These are phyloP conservation scores for Balanococcus diminutus DNA, from an alignment of 2,888 invertebrate species.

Conservation along the genomic window DNA sequence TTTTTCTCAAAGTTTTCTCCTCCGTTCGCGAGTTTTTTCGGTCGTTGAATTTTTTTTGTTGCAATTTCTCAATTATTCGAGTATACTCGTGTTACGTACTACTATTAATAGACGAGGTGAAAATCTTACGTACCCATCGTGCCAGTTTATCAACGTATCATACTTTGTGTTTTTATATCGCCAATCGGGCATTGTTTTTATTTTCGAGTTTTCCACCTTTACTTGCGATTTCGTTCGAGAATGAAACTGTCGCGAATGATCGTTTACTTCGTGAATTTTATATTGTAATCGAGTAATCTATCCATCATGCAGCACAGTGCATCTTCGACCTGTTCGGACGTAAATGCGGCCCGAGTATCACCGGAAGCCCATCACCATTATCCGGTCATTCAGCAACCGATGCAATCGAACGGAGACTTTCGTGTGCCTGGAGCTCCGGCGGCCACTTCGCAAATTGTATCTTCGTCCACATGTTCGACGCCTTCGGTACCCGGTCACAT, in stretches of 20 bases:
- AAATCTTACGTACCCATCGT: no score
- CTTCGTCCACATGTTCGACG: slow-evolving; percentile 59
- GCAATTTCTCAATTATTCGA: not conserved
- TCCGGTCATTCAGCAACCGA: slow-evolving; percentile 51
- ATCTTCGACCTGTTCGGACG: slow-evolving; percentile 13
- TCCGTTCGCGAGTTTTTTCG: not conserved
- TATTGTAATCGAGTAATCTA: not conserved
- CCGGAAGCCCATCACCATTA: slow-evolving; percentile 46
- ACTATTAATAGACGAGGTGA: not conserved
- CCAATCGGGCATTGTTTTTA: not conserved
- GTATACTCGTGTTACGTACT: no score
- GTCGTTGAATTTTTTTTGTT: not conserved
- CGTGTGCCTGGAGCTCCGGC: slow-evolving; percentile 38
- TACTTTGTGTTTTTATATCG: not conserved
- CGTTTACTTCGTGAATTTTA: not conserved
- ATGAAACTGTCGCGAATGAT: slow-evolving; percentile 30
- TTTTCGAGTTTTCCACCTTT: not conserved
- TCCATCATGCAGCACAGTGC: slow-evolving; percentile 37
- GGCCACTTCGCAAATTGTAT: slow-evolving; percentile 57
- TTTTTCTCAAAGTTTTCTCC: not conserved
- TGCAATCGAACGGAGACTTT: slow-evolving; percentile 45
- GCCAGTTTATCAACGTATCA: not conserved
- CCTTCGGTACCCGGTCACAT: slow-evolving; percentile 59
- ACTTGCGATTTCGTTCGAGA: not conserved
- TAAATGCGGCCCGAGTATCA: not conserved